A percentile compares a stretch with the other conserved stretches of the same genome.
phyloP scores from a whole-genome alignment of 2,888 invertebrate species.

The Caenorhabditis sp. region DNA sequence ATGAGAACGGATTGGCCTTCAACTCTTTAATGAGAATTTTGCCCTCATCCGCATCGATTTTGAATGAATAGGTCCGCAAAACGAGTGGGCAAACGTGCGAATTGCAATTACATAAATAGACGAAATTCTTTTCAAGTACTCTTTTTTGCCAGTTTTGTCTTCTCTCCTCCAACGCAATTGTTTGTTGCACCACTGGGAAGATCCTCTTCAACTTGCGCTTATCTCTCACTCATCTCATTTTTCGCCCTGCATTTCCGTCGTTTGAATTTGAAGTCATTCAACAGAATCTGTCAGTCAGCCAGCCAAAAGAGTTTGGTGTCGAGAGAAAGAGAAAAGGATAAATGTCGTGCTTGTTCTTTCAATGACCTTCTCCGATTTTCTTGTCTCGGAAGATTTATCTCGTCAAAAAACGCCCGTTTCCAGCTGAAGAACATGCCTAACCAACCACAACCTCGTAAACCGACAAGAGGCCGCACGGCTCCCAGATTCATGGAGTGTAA shows the following conservation, averaged over 20 bases:
- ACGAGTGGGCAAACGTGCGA: conserved; percentile 17
- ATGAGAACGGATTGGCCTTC: too few species aligned
- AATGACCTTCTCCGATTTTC: conserved; percentile 47
- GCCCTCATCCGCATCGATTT: too few species aligned
- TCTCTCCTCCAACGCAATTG: conserved; percentile 30
- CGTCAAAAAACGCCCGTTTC: conserved; percentile 39
- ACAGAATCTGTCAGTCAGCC: neutral
- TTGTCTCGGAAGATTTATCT: conserved; percentile 46
- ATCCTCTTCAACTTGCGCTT: conserved; percentile 38
- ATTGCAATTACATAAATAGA: conserved; percentile 42
- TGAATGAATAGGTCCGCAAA: too few species aligned
- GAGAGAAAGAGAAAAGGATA: neutral
- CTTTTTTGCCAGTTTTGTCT: conserved; percentile 10
- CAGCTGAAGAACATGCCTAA: conserved; percentile 46
- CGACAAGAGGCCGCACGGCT: conserved; percentile 53
- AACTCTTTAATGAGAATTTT: too few species aligned
- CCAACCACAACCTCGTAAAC: conserved; percentile 52
- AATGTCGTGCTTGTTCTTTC: conserved; percentile 5
- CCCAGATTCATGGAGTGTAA: conserved; percentile 54
- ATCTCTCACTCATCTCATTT: conserved; percentile 32
- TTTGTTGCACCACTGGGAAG: conserved; percentile 40
- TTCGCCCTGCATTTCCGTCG: conserved; percentile 17
- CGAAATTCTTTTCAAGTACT: conserved; percentile 36
- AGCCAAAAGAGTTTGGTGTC: neutral
- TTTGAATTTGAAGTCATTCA: conserved; percentile 42